Evolutionary conservation across 2,888 invertebrate species (phyloP), one percentile per base, ranked within the genome.

Genomic region (Melanchra persicariae): DNA sequence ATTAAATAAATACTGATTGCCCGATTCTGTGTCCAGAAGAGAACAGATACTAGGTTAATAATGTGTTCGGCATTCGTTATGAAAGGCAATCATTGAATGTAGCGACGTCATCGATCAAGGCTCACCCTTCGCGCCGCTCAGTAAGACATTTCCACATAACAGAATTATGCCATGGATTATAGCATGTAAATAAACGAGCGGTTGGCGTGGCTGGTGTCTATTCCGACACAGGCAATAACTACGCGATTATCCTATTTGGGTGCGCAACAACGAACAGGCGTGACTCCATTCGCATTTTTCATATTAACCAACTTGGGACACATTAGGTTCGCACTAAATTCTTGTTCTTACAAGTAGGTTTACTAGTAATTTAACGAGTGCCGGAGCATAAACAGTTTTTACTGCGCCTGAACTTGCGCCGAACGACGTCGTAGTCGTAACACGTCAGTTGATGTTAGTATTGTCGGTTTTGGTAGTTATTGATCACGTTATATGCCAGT

Each of bases 181-280:
- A 87, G 91, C 91, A 91, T 90, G 91, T 93, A 92, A 93, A 94
- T 93, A 94, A 95, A 95, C 93, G 95, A 95, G 91, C 93, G 87
- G 91, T 93, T 95, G 90, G 95, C 95, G 94, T 95, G 95, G 93
- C 86, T 93, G 88, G 89, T 92, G 93, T 93, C 94, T 94, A 95
- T 95, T 95, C 91, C 90, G 90, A 89, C 92, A 87, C 90, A 86
- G 88, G 92, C 93, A 93, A 93, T 94, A 94, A 94, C 93, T 91
- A 90, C 79, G 88, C 94, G 93, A 94, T 94, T 94, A 94, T 93
- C 93, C 93, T 92, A 93, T 94, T 94, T 92, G 90, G 89, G 90
- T 89, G 87, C 87, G 89, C 89, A 89, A 92, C 92, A 89, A 85
- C 90, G 90, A 89, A 91, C 91, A 91, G 92, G 92, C 94, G 93